These are phyloP conservation scores for Lethenteron reissneri DNA, from an alignment of 2,113 vertebrate species.

Conservation along the genomic window DNA sequence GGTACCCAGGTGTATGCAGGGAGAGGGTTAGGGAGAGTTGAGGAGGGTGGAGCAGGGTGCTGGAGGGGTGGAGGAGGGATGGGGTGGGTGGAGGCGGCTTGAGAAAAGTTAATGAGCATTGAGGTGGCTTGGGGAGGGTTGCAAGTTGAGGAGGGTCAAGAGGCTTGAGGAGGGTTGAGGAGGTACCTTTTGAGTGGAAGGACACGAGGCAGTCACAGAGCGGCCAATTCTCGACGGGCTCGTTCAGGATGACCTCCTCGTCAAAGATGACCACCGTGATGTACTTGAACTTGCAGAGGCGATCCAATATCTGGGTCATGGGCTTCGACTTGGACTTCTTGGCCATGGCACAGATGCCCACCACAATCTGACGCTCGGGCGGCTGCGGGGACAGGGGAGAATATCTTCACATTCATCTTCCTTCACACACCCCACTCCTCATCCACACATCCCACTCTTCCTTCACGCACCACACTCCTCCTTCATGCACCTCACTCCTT, in stretches of 20 bases:
- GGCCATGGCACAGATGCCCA: conserved; percentile 98
- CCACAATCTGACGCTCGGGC: conserved; percentile 69
- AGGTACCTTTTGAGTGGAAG: conserved; percentile 85
- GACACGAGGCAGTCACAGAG: conserved; percentile 91
- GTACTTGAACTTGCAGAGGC: conserved; percentile 87
- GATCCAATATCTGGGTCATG: conserved; percentile 95
- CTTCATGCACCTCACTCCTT: not conserved
- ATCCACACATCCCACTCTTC: not conserved
- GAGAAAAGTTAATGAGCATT: not conserved
- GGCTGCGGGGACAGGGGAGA: conserved; percentile 25
- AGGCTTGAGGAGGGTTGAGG: not conserved
- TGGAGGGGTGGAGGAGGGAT: not conserved
- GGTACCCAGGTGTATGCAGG: too few relatives aligned
- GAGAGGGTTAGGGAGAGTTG: not conserved
- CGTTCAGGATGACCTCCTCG: conserved; percentile 78
- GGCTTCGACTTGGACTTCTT: conserved; percentile 99
- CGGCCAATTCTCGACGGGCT: conserved; percentile 85
- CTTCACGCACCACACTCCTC: not conserved
- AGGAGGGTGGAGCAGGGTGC: not conserved
- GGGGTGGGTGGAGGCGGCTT: not conserved
- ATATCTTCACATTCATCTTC: not conserved
- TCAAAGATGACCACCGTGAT: conserved; percentile 92
- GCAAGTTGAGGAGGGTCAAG: not conserved
- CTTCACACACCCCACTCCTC: not conserved
- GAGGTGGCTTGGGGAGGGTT: not conserved